Evolutionary conservation across 2,888 invertebrate species (phyloP), one percentile per base, ranked within the genome.

Genomic region (Orchesella flavescens): DNA sequence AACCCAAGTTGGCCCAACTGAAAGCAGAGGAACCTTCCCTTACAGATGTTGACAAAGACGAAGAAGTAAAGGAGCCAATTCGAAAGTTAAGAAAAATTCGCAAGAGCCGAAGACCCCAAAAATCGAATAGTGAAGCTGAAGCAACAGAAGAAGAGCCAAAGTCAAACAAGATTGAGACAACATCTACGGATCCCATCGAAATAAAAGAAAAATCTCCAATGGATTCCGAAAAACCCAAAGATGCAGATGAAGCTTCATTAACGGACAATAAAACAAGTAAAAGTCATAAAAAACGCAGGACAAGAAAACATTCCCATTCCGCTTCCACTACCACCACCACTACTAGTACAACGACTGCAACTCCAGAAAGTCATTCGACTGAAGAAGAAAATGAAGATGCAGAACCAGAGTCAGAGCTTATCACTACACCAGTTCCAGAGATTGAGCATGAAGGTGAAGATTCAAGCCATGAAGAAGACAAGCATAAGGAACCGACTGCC

Each of bases 251-350:
- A n/a, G n/a, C n/a, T n/a, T n/a, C n/a, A n/a, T 34, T 34, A 7
- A 4, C 17, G 57, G 34, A 34, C 3, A 57, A 9, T 57, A 19
- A n/a, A 19, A 57, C 10, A 53, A 57, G 17, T 57, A n/a, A n/a
- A 53, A 53, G 3, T 57, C n/a, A 23, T 1, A 65, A 63, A 53
- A 79, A 72, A 65, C 53, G n/a, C 7, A 63, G 72, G 72, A 43
- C 61, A n/a, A 63, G 53, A 24, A 71, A 71, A 65, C 17, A 59
- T 1, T 21, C 44, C 15, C 71, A 79, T 24, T 5, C 23, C 4
- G 49, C 78, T 24, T 5, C 23, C 4, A 49, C 78, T 9, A 78
- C 71, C 17, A 69, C 78, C 9, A 72, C 72, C 15, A 72, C 79
- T 15, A 61, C 79, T 7, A 23, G 65, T 23, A 12, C 72, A 43